Evolutionary conservation across 2,113 vertebrate species (phyloP), one percentile per base, ranked within the genome.

Genomic region (Kobus ellipsiprymnus): DNA sequence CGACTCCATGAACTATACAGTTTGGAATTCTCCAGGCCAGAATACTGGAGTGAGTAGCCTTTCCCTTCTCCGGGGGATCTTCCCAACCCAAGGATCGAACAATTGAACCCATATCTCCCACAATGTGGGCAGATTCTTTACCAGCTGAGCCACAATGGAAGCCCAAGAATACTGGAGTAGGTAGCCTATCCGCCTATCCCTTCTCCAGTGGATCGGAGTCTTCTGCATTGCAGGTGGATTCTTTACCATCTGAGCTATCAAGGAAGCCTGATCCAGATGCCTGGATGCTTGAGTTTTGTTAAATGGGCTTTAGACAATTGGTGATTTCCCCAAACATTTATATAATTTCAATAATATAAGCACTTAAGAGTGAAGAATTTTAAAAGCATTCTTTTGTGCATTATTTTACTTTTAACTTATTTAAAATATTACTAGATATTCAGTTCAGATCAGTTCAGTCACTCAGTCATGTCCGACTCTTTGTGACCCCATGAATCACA

Each of bases 271-370:
- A 71, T 71, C n/a, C 5, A 71, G 27, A 25, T 50, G 30, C 6
- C 40, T 40, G 15, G n/a, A 27, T 71, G 6, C 27, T 71, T 23
- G 74, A 50, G 30, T 87, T 94, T 97, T 82, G 30, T 59, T 71
- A 90, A 82, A 54, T 77, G 40, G 67, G 4, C 7, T 91, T 90
- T 74, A 60, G 64, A 64, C 16, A 82, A 60, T 13, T 59, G 48
- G 55, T 44, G 13, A 81, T 59, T 78, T 84, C 21, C 81, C 64
- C 54, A 67, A 59, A 57, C 30, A 3, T n/a, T 59, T 95, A 62
- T 85, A 9, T 57, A 87, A 67, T 74, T 95, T 14, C 16, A 94
- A 71, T 87, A 33, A 90, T 81, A 74, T 23, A 83, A 82, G 11
- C 50, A 80, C 13, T 83, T 30, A 48, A 54, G 62, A 71, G 17